Conservation (phyloP, 2,797 vertebrate species). For the Leuciscus waleckii region DNA sequence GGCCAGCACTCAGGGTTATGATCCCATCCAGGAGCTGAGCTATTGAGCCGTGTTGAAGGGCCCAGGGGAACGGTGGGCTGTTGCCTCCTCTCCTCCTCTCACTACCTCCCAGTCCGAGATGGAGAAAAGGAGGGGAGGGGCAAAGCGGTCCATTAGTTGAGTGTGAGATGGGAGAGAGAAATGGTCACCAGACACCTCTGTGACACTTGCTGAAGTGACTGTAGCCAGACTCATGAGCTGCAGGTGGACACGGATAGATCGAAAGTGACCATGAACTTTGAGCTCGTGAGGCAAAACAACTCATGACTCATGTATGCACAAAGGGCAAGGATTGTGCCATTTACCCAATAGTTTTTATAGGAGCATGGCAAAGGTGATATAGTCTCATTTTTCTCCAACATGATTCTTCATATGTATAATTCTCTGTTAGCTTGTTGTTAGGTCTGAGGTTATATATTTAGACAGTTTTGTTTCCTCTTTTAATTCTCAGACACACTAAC, state of each 20-base stretch:
- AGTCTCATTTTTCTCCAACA: no score
- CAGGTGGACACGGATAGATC: conserved; percentile 45
- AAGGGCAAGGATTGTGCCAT: background rate
- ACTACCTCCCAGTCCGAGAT: conserved; percentile 68
- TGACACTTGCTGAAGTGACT: conserved; percentile 53
- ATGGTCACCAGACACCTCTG: conserved; percentile 81
- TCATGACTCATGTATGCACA: background rate
- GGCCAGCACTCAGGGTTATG: conserved; percentile 64
- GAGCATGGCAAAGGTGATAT: no score
- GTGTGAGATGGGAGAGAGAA: conserved; percentile 53
- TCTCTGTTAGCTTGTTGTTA: no score
- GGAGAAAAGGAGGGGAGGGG: conserved; percentile 81
- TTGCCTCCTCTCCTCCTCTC: conserved; percentile 74
- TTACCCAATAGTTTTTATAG: background rate
- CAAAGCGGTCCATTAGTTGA: conserved; percentile 71
- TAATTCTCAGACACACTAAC: no score
- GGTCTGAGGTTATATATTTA: no score
- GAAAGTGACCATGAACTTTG: conserved; percentile 6
- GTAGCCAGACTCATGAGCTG: conserved; percentile 6
- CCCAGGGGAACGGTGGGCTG: conserved; percentile 80
- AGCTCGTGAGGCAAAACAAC: background rate
- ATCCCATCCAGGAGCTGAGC: conserved; percentile 74
- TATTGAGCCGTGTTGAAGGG: conserved; percentile 77
- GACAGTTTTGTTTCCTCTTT: no score
- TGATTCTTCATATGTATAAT: no score